Evolutionary conservation across 2,888 invertebrate species (phyloP).

Genomic region (Monopis laevigella): DNA sequence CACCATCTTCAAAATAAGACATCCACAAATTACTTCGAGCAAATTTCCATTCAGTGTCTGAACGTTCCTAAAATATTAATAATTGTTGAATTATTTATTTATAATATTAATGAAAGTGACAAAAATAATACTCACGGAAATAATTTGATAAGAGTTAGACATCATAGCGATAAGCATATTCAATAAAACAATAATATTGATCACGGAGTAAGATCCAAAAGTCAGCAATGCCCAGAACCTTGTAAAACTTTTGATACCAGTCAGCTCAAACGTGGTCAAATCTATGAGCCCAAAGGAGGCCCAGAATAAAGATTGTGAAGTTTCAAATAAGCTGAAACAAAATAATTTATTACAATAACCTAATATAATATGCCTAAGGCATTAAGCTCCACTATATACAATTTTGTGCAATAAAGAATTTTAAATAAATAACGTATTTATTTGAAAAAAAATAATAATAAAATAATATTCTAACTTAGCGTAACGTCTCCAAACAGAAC

Average conservation of each 20-base stretch:
- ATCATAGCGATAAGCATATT: constrained; percentile 99
- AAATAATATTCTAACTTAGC: constrained; percentile 74
- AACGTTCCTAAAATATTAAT: constrained; percentile 76
- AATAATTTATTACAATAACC: constrained; percentile 13
- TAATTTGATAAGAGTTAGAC: constrained; percentile 98
- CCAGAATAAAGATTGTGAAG: constrained; percentile 98
- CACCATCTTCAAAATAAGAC: constrained; percentile 94
- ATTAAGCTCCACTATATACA: too few species aligned
- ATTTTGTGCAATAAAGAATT: too few species aligned
- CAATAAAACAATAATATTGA: constrained; percentile 95
- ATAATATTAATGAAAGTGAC: neutral
- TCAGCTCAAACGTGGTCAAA: constrained; percentile 91
- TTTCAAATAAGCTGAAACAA: constrained; percentile 89
- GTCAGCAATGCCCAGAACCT: constrained; percentile 96
- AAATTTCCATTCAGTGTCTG: constrained; percentile 98
- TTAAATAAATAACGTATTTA: too few species aligned
- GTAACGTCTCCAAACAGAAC: constrained; percentile 87
- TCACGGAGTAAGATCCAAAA: constrained; percentile 97
- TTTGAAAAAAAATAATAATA: too few species aligned
- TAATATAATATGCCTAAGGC: too few species aligned
- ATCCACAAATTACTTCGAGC: constrained; percentile 96
- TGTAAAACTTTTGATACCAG: constrained; percentile 95
- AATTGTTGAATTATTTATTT: neutral
- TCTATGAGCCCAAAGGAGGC: constrained; percentile 97
- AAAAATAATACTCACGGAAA: constrained; percentile 76